Conservation (phyloP, 37 sponge, comb jelly and placozoan species). For the Haliclona indistincta region DNA sequence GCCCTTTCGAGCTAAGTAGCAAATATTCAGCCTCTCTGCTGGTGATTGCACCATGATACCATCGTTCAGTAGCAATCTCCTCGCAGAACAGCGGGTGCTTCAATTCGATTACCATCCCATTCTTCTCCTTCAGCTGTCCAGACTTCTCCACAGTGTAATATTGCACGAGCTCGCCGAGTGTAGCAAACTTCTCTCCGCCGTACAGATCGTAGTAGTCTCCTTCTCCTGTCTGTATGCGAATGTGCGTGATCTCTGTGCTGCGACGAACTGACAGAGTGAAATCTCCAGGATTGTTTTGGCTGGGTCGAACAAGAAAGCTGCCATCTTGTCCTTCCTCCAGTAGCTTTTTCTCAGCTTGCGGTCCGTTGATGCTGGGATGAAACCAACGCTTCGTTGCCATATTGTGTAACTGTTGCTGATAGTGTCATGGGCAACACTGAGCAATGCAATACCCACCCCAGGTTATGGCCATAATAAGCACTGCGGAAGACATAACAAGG, state of each 20-base stretch:
- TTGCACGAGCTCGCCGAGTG: constrained; percentile 85
- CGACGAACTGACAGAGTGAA: constrained; percentile 92
- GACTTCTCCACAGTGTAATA: constrained; percentile 94
- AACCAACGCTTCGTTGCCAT: constrained; percentile 77
- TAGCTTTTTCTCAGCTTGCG: constrained; percentile 75
- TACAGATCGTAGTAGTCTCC: constrained; percentile 94
- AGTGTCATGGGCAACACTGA: no score
- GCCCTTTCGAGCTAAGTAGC: constrained; percentile 46
- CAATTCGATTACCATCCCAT: constrained; percentile 82
- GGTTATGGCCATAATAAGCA: no score
- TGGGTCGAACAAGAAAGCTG: constrained; percentile 81
- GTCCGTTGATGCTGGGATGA: constrained; percentile 78
- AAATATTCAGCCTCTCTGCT: constrained; percentile 61
- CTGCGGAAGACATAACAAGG: no score
- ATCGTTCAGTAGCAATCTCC: constrained; percentile 90
- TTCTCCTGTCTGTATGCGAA: constrained; percentile 90
- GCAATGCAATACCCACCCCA: no score
- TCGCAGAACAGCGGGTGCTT: constrained; percentile 74
- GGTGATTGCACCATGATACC: constrained; percentile 4
- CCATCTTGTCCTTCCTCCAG: constrained; percentile 66
- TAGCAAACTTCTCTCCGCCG: constrained; percentile 97
- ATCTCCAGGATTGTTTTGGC: constrained; percentile 81
- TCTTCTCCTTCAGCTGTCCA: constrained; percentile 85
- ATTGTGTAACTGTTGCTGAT: no score
- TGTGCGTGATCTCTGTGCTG: constrained; percentile 77